phyloP scores from a whole-genome alignment of 2,888 invertebrate species.

The Caenorhabditis auriculariae region DNA sequence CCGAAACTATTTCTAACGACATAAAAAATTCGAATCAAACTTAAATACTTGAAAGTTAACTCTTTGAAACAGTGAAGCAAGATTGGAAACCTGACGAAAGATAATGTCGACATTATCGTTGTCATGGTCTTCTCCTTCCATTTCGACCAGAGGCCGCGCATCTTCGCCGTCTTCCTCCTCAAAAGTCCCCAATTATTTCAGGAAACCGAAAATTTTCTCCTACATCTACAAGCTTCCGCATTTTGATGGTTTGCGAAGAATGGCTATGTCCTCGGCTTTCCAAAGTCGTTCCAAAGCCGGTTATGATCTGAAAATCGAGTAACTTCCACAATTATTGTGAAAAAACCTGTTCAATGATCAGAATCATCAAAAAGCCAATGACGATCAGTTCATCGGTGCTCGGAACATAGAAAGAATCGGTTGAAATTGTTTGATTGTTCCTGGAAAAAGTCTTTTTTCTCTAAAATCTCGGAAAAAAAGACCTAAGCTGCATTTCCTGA shows the following conservation, averaged over 20 bases:
- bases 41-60: too few species aligned
- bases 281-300: background rate
- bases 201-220: background rate
- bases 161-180: conserved; percentile 33
- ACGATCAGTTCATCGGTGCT: conserved; percentile 52
- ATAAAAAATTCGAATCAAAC: too few species aligned
- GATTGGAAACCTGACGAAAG: conserved; percentile 47
- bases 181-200: conserved; percentile 1
- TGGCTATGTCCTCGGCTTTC: conserved; percentile 11
- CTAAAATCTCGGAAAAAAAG: background rate
- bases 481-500: conserved; percentile 43
- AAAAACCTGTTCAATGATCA: conserved; percentile 53
- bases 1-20: too few species aligned
- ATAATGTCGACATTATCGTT: conserved; percentile 49
- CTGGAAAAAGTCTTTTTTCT: background rate
- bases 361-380: conserved; percentile 56
- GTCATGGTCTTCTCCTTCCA: conserved; percentile 25
- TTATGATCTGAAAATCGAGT: background rate
- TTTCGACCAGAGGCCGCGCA: conserved; percentile 28
- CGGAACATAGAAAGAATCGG: conserved; percentile 10
- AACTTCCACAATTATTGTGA: background rate
- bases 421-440: conserved; percentile 7
- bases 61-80: too few species aligned
- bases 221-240: conserved; percentile 21
- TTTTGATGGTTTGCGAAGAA: conserved; percentile 10